Conservation (phyloP, 1,140 invertebrate genomes). For the Hormaphis cornu region DNA sequence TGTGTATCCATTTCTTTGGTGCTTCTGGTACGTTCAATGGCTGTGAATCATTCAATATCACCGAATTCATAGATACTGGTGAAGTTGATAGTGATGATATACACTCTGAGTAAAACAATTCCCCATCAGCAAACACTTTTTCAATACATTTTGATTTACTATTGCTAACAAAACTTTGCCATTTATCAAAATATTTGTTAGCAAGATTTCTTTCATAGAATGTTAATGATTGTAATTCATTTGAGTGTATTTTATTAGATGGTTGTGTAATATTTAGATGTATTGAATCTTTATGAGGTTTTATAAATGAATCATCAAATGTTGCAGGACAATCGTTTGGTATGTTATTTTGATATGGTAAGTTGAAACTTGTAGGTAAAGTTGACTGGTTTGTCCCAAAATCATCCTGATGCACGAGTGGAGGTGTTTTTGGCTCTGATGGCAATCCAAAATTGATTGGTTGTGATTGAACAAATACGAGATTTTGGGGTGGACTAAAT, state of each 20-base stretch:
- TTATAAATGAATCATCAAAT: neutral
- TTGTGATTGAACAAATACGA: neutral
- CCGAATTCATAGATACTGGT: neutral
- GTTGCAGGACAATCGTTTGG: neutral
- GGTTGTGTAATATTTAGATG: neutral
- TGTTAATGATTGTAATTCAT: neutral
- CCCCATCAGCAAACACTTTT: neutral
- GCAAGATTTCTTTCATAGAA: neutral
- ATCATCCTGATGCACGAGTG: neutral
- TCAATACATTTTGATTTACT: neutral
- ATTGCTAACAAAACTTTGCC: neutral
- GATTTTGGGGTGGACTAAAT: neutral
- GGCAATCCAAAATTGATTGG: neutral
- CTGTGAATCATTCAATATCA: neutral
- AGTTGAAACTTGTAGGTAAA: neutral
- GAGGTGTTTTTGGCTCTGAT: neutral
- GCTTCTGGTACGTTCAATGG: neutral
- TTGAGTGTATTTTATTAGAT: neutral
- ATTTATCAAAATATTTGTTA: neutral
- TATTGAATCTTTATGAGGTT: neutral
- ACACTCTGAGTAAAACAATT: slow-evolving; percentile 1
- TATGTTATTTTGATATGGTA: neutral
- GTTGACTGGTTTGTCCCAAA: neutral
- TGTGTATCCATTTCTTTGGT: neutral
- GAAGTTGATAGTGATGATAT: slow-evolving; percentile 9